Evolutionary conservation across 2,888 invertebrate genomes (phyloP).

Genomic region (Dynastes tityus): DNA sequence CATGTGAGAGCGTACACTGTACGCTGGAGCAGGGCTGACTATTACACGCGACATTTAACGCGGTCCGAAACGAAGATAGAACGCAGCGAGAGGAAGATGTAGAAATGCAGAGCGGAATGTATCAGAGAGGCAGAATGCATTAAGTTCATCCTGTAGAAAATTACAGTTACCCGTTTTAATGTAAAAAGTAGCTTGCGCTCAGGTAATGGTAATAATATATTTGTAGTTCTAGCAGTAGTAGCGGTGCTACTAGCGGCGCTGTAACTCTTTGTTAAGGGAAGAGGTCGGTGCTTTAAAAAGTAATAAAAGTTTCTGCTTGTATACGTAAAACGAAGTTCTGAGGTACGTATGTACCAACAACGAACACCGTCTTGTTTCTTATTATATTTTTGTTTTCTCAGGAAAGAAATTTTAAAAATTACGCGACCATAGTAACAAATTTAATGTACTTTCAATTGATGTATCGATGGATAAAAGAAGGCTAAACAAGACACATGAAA

Average conservation of each 20-base stretch:
- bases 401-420: too few species aligned
- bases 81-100: not conserved
- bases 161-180: constrained; percentile 29
- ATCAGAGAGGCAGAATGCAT: constrained; percentile 15
- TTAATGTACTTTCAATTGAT: too few species aligned
- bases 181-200: not conserved
- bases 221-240: not conserved
- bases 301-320: too few species aligned
- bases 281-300: too few species aligned
- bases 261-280: not conserved
- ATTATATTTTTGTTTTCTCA: too few species aligned
- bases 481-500: too few species aligned
- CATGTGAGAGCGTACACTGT: constrained; percentile 8
- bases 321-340: too few species aligned
- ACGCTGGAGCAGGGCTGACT: not conserved
- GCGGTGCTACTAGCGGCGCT: not conserved
- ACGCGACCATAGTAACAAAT: too few species aligned
- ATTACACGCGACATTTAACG: constrained; percentile 43
- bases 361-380: too few species aligned
- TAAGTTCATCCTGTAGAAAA: constrained; percentile 33
- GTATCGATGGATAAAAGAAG: too few species aligned
- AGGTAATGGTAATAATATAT: not conserved
- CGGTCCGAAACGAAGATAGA: constrained; percentile 9
- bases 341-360: too few species aligned
- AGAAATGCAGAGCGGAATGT: constrained; percentile 24